phyloP scores from a whole-genome alignment of 2,797 vertebrate genomes.

The Pseudochirops corinnae region DNA sequence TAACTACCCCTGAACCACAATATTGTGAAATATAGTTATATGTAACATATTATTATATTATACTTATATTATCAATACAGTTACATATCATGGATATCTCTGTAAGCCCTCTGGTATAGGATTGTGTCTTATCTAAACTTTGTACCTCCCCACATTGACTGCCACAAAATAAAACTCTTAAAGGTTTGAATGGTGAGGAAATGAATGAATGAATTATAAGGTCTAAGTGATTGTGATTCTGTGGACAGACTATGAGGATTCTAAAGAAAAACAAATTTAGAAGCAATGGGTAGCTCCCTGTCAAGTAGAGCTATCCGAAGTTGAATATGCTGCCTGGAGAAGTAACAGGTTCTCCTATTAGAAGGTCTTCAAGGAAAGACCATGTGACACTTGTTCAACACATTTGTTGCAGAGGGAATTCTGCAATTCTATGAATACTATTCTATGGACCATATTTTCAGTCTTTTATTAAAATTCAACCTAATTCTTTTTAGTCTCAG shows the following conservation, averaged over 20 bases:
- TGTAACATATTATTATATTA: constrained; percentile 13
- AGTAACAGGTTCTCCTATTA: not conserved
- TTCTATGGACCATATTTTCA: constrained; percentile 34
- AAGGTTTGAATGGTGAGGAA: no score
- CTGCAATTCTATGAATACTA: constrained; percentile 1
- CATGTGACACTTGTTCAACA: not conserved
- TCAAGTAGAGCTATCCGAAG: not conserved
- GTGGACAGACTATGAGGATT: no score
- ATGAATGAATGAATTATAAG: no score
- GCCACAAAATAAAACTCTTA: no score
- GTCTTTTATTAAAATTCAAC: constrained; percentile 41
- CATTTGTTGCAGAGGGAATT: not conserved
- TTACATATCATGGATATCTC: no score
- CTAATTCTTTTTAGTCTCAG: constrained; percentile 15
- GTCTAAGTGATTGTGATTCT: no score
- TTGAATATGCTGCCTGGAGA: not conserved
- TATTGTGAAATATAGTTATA: not conserved
- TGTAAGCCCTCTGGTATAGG: no score
- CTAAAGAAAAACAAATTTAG: no score
- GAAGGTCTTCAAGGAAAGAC: no score
- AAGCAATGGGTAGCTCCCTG: not conserved
- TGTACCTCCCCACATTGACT: no score
- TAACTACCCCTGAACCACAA: not conserved
- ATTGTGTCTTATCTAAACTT: no score
- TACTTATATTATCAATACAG: constrained; percentile 12